Base-by-base conservation (phyloP, 2,113 vertebrate genomes). In the Malurus elegans region DNA sequence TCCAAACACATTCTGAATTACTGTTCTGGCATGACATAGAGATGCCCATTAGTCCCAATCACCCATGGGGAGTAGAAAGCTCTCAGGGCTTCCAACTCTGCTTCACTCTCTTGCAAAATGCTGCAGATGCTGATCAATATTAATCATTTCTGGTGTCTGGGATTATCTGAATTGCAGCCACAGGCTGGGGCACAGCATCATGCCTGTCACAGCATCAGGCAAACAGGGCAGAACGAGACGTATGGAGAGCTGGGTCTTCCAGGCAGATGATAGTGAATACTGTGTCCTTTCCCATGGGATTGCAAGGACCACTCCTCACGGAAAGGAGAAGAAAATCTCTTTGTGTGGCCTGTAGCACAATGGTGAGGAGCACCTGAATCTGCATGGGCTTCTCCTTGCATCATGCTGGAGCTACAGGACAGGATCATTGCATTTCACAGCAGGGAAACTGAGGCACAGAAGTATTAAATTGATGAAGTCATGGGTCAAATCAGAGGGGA, bases 221-320 rank as follows among this genome's bases (percentile, higher is more conserved):
- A 58, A 19, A 16, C 21, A 34, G 28, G 53, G 60, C 65, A 87
- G 61, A 53, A 40, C 47, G 24, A 28, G 18, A 12, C n/a, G 51
- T 11, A 8, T 20, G 10, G 5, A 17, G 38, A 45, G 15, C 32
- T 32, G 28, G 14, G 11, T 13, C 17, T 54, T 32, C n/a, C 0
- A 6, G 42, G 29, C 18, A 25, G 8, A 5, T 6, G 14, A 18
- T 6, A 51, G 19, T 29, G 36, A 48, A 21, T 5, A 14, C 8
- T 9, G 4, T 0, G 1, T 9, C 26, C 34, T 29, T 72, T 87
- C 32, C n/a, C 53, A 32, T 3, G 24, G 64, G 50, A 38, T 6
- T 38, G 15, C 10, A 36, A 67, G 45, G 34, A 56, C 3, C 1
- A 0, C 8, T 10, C 13, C 15, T 14, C 10, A 6, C 25, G 34